Base-by-base conservation (phyloP, 2,113 vertebrate genomes). In the Thinocorus orbignyianus region DNA sequence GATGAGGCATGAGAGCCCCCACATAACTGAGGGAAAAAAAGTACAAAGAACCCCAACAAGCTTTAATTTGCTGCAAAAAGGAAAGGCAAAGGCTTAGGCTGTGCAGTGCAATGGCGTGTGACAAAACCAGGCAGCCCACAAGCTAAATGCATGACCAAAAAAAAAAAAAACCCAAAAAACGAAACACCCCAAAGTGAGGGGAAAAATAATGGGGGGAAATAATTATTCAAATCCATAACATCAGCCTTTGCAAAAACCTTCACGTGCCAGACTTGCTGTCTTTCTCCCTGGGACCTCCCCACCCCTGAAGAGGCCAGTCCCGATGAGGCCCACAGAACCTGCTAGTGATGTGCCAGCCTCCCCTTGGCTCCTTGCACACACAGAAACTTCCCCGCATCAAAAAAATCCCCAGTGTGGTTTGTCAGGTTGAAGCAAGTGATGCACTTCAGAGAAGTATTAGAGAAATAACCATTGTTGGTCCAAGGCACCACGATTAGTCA, bases 371-470 rank as follows among this genome's bases (percentile, higher is more conserved):
- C 18, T 8, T 33, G 26, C 62, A 37, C n/a, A 48, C 13, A 35
- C 41, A 64, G 39, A n/a, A 37, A 15, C 20, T 23, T 44, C 11
- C 23, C 30, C 0, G 0, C 1, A 0, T 33, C 22, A 58, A 44
- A 58, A 44, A 9, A 41, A 11, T 13, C 19, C 5, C 26, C 23
- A 2, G 18, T 5, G 25, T 5, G 30, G 10, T 20, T 46, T 42
- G 33, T 30, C 17, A 28, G 17, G 35, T 48, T 48, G 30, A 65
- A 35, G 44, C 30, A 46, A 58, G 28, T 16, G 25, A 13, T 41
- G 64, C 3, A 41, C 17, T 62, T 28, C 23, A 19, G 14, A 35
- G 41, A 26, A 26, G 8, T 22, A 23, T 3, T 26, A 17, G 22
- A 12, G 33, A 37, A 49, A 14, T 13, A 51, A 0, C 9, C 8